phyloP scores from a whole-genome alignment of 1,140 invertebrate genomes.

The Nomia melanderi region DNA sequence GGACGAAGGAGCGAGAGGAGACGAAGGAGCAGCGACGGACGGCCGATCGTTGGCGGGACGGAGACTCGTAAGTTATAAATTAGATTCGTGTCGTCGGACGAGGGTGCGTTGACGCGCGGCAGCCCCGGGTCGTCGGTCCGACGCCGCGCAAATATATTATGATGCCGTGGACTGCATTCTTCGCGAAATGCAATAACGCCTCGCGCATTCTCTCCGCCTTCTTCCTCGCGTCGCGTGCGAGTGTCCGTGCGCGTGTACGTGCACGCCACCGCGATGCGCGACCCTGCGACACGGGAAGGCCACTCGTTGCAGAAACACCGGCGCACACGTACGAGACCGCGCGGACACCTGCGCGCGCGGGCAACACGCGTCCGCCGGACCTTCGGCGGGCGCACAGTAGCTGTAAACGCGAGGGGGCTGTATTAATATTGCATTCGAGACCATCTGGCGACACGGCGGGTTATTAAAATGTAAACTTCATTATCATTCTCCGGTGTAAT shows the following conservation, averaged over 20 bases:
- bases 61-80: constrained; percentile 63
- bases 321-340: too few species aligned
- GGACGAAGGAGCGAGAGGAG: too few species aligned
- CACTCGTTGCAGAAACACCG: too few species aligned
- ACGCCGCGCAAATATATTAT: constrained; percentile 60
- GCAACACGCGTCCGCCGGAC: background rate
- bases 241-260: background rate
- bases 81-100: constrained; percentile 58
- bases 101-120: constrained; percentile 50
- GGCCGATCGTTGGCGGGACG: background rate
- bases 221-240: background rate
- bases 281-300: too few species aligned
- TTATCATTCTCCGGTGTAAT: constrained; percentile 68
- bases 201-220: constrained; percentile 27
- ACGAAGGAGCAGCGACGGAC: too few species aligned
- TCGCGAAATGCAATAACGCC: constrained; percentile 62
- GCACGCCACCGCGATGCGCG: too few species aligned
- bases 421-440: constrained; percentile 69
- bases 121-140: constrained; percentile 31
- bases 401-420: constrained; percentile 44
- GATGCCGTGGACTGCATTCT: constrained; percentile 60
- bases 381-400: constrained; percentile 15
- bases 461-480: constrained; percentile 72
- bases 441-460: constrained; percentile 66
- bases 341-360: too few species aligned